Conservation (phyloP, 2,797 vertebrate species). For the Pseudocheirus occidentalis region DNA sequence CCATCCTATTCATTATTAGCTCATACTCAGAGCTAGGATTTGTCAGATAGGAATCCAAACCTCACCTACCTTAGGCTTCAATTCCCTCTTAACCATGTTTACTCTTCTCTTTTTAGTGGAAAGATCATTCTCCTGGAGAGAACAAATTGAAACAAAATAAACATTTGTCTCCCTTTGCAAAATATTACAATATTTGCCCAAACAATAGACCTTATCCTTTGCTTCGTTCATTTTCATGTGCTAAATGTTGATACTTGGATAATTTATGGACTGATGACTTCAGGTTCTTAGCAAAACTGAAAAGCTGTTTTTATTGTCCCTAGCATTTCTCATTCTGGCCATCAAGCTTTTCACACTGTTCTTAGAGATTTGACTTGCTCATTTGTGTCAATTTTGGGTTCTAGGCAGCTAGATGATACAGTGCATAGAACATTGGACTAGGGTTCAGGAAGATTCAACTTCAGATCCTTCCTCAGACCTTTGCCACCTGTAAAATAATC, state of each 20-base stretch:
- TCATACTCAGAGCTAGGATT: background rate
- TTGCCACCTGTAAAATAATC: background rate
- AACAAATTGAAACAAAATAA: background rate
- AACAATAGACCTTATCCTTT: background rate
- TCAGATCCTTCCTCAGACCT: background rate
- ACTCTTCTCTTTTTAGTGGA: background rate
- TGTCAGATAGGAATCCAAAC: background rate
- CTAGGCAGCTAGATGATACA: background rate
- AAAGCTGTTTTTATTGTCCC: background rate
- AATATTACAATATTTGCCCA: background rate
- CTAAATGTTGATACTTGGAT: background rate
- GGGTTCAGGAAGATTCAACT: background rate
- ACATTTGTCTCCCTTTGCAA: background rate
- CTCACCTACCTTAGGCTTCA: background rate
- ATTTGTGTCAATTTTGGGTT: background rate
- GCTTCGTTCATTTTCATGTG: background rate
- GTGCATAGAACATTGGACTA: background rate
- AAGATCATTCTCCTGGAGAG: background rate
- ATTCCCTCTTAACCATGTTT: background rate
- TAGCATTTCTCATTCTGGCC: background rate
- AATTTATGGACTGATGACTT: background rate
- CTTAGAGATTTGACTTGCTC: background rate
- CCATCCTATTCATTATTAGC: background rate
- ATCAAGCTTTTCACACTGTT: background rate
- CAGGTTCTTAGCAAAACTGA: background rate